Evolutionary conservation across 2,113 vertebrate species (phyloP).

Genomic region (Meleagris gallopavo): DNA sequence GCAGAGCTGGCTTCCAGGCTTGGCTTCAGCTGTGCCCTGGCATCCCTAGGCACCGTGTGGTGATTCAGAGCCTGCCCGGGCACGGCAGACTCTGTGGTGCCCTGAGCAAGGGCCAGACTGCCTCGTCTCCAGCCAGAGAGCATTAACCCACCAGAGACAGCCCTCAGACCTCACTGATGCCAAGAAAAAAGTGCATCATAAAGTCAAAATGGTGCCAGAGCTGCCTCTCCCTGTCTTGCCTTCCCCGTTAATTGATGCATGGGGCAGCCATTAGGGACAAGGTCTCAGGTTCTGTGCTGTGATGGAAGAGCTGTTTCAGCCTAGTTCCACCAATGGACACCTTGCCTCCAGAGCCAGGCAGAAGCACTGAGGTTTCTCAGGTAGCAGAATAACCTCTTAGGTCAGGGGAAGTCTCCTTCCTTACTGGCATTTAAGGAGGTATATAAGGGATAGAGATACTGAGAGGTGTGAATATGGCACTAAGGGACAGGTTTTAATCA

Average conservation of each 20-base stretch:
- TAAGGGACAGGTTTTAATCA: neutral
- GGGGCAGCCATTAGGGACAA: neutral
- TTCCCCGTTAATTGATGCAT: neutral
- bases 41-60: neutral
- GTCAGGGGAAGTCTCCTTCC: neutral
- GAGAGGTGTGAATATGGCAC: neutral
- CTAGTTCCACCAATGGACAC: rapidly evolving
- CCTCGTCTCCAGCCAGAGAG: neutral
- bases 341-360: neutral
- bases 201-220: neutral
- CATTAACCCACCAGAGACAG: conserved; percentile 2
- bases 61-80: neutral
- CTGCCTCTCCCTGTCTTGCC: conserved; percentile 17
- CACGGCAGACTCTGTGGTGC: conserved; percentile 8
- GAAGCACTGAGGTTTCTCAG: neutral
- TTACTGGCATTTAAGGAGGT: neutral
- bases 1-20: neutral
- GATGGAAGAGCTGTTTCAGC: neutral
- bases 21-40: neutral
- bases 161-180: conserved; percentile 40
- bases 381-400: neutral
- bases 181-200: neutral
- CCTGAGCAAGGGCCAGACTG: neutral
- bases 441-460: neutral
- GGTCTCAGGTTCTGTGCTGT: neutral